Base-by-base conservation (phyloP, 2,888 invertebrate genomes). In the Perizoma flavofasciatum region DNA sequence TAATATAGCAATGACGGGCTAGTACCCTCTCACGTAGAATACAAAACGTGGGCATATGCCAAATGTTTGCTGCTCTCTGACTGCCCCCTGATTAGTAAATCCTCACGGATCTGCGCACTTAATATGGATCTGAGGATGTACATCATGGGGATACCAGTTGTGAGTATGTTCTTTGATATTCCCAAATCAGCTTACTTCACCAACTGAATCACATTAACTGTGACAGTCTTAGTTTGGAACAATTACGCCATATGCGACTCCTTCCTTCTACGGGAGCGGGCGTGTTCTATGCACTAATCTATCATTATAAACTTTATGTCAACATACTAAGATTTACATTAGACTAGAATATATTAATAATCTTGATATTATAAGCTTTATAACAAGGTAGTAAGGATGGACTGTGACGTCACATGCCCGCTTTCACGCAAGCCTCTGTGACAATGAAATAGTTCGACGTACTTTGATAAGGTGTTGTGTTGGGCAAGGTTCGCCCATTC, bases 161-260 rank as follows among this genome's bases (percentile, higher is more conserved):
- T 22, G 3, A 22, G 22, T 22, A 22, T 22, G 22, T 22, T 22
- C 5, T 37, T 5, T 37, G 37, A 6, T 37, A 4, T 37, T 37
- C 4, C 37, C 43, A 45, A 5, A 37, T 8, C 35, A 37, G 5
- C 8, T 22, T 33, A 64, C 53, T 69, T 72, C 45, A 53, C 45
- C 58, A 67, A 64, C 74, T 75, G 65, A 52, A 47, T 49, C 52
- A 9, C 32, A 54, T 67, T 6, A 51, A 55, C 69, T 66, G 63
- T 61, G 61, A 54, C 62, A 49, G 65, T 62, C 63, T 61, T 44
- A 66, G 67, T 67, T 69, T 63, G 62, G 67, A 65, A 68, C 69
- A 73, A 75, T 76, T 77, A 76, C 71, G 74, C 74, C 78, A 77
- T 77, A 73, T 76, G 77, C 68, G 72, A 63, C 57, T 59, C 61